phyloP scores from a whole-genome alignment of 2,888 invertebrate genomes.

The Luperina nickerlii region DNA sequence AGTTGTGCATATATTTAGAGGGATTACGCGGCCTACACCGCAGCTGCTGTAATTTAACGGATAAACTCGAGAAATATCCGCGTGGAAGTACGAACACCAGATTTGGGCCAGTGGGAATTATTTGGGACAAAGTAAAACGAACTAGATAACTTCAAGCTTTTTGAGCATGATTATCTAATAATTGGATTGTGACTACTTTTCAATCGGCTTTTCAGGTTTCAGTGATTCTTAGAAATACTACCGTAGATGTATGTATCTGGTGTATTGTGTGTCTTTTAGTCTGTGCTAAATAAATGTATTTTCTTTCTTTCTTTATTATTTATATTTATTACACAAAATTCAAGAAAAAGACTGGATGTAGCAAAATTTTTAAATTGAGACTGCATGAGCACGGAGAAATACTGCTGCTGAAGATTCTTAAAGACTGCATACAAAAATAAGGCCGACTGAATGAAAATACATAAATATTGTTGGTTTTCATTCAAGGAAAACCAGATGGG shows the following conservation, averaged over 20 bases:
- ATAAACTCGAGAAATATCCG: conserved; percentile 82
- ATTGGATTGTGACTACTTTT: not conserved
- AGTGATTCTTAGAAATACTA: not conserved
- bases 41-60: conserved; percentile 82
- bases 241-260: no score
- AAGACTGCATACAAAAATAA: not conserved
- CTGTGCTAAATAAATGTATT: no score
- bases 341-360: not conserved
- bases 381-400: no score
- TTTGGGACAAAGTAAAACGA: conserved; percentile 14
- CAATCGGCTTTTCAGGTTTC: not conserved
- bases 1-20: conserved; percentile 88
- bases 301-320: no score
- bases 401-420: not conserved
- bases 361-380: not conserved
- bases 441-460: not conserved
- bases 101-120: conserved; percentile 61
- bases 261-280: no score
- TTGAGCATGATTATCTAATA: not conserved
- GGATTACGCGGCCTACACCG: conserved; percentile 79
- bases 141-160: not conserved
- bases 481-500: not conserved
- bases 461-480: not conserved
- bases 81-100: conserved; percentile 77
- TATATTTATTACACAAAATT: no score